A percentile compares a stretch with the other conserved stretches of the same genome.
Evolutionary conservation across 2,113 vertebrate species (phyloP).

Genomic region (Dunckerocampus dactyliophorus): DNA sequence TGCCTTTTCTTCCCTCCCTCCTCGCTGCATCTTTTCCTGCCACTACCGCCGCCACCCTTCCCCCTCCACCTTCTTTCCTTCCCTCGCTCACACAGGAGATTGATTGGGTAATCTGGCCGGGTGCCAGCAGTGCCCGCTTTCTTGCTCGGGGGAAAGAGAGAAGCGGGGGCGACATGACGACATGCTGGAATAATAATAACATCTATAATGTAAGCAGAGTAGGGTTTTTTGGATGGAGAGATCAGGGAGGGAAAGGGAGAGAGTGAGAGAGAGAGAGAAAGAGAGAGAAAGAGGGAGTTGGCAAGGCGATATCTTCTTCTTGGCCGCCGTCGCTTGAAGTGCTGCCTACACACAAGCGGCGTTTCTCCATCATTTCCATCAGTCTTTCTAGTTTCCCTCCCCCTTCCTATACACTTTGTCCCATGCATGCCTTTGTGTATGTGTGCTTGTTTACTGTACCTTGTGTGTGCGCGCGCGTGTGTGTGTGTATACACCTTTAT

Average conservation of each 20-base stretch:
- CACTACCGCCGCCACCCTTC: slow-evolving; percentile 18
- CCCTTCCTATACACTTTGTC: slow-evolving; percentile 17
- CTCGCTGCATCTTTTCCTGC: slow-evolving; percentile 40
- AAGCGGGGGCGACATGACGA: slow-evolving; percentile 66
- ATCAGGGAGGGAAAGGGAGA: slow-evolving; percentile 15
- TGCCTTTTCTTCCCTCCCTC: slow-evolving; percentile 45
- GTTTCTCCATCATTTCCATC: slow-evolving; percentile 43
- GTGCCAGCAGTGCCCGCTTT: slow-evolving; percentile 70
- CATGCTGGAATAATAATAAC: slow-evolving; percentile 71
- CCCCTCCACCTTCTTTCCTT: slow-evolving; percentile 11
- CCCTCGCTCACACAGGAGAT: slow-evolving; percentile 62
- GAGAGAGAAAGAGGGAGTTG: slow-evolving; percentile 36
- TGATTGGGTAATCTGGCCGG: slow-evolving; percentile 76
- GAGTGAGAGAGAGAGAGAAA: slow-evolving; percentile 2
- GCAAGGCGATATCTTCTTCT: slow-evolving; percentile 38
- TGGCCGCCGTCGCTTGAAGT: slow-evolving; percentile 40
- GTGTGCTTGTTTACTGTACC: slow-evolving; percentile 56
- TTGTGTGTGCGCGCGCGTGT: slow-evolving; percentile 39
- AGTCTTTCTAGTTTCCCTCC: slow-evolving; percentile 26
- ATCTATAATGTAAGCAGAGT: slow-evolving; percentile 59
- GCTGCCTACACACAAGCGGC: slow-evolving; percentile 36
- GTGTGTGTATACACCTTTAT: slow-evolving; percentile 52
- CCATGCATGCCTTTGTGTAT: slow-evolving; percentile 60
- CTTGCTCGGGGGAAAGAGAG: slow-evolving; percentile 69
- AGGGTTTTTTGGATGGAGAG: slow-evolving; percentile 41